Evolutionary conservation across 2,797 vertebrate genomes (phyloP).

Genomic region (Sus cebifrons): DNA sequence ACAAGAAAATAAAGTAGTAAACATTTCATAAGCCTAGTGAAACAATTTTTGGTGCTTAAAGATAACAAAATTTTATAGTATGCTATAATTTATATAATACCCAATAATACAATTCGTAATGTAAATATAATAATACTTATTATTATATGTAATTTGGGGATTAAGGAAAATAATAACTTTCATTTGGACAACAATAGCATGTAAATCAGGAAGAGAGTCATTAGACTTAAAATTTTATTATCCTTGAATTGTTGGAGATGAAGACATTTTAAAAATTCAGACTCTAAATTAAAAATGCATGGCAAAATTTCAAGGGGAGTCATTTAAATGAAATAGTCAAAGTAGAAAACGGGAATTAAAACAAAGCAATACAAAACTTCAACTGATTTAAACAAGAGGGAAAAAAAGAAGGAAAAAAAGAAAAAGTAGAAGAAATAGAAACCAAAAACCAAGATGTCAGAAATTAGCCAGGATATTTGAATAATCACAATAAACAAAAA

Average conservation of each 20-base stretch:
- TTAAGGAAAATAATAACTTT: neutral
- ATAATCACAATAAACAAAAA: neutral
- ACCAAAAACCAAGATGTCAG: neutral
- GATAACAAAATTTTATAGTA: neutral
- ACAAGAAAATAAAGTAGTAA: neutral
- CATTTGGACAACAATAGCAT: neutral
- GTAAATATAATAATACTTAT: neutral
- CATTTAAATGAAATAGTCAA: constrained; percentile 7
- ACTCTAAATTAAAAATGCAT: neutral
- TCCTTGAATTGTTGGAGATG: neutral
- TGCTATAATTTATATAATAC: neutral
- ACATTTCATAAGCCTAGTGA: neutral
- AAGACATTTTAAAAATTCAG: neutral
- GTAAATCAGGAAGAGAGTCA: neutral
- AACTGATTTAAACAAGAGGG: neutral
- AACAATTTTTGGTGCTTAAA: neutral
- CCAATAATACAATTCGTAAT: neutral
- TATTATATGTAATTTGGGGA: neutral
- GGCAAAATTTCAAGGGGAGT: neutral
- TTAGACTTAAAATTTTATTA: neutral
- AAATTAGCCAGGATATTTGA: constrained; percentile 21
- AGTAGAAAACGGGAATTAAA: neutral
- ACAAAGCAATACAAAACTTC: neutral
- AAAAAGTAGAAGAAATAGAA: neutral
- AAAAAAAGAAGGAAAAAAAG: neutral